Evolutionary conservation across 2,113 vertebrate genomes (phyloP), one percentile per base, ranked within the genome.

Genomic region (Lonchura striata): DNA sequence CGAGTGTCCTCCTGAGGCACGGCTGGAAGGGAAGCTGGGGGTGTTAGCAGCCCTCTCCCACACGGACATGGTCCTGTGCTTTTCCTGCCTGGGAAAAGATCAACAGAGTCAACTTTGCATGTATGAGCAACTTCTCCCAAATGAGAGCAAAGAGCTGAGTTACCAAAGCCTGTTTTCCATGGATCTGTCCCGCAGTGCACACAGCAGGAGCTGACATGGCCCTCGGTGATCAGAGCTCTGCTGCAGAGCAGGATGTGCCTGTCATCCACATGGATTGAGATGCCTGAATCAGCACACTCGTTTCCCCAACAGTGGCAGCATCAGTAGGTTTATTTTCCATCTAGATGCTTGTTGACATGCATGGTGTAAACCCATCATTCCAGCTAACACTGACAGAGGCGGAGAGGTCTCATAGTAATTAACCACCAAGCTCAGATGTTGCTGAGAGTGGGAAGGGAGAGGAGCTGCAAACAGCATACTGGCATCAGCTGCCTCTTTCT

Each of bases 351-450:
- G 68, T 84, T 94, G 85, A 85, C 71, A 68, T 28, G 27, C 52
- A 63, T 50, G 61, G 57, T 60, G 19, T 89, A 85, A 86, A 88
- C 33, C 44, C 31, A 49, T 31, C 13, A n/a, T 68, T 92, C 82
- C 41, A 60, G 65, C 50, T 47, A 44, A 72, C 13, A 13, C 49
- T 68, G 88, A 35, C 20, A 68, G 49, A 90, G 54, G 31, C 1
- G 0, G 53, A 53, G 72, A 87, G 79, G 78, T 94, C 78, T 90
- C 42, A 5, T 1, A 56, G 70, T 85, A 90, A 90, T 93, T 94
- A 90, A 88, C 49, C 75, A 92, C 35, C 49, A 44, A 79, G 75
- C 82, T 92, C 75, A 90, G 88, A 87, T 92, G 61, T 56, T 93
- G 30, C 47, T 47, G 65, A 49, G 90, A 91, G 78, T 91, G 85